phyloP scores from a whole-genome alignment of 2,113 vertebrate species.

The Neotragus pygmaeus region DNA sequence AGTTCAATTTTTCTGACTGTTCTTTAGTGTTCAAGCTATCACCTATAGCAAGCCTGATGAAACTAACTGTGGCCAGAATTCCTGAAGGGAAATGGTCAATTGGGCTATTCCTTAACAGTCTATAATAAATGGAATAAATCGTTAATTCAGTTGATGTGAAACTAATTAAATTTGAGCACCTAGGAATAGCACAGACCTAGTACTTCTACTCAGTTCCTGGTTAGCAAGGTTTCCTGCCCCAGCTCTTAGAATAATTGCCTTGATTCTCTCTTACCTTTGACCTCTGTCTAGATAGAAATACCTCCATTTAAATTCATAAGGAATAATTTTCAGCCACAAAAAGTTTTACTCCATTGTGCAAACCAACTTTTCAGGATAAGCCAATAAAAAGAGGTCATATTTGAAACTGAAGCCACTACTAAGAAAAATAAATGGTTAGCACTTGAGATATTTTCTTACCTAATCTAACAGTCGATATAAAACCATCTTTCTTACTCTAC shows the following conservation, averaged over 20 bases:
- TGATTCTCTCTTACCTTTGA: not conserved
- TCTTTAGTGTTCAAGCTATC: not conserved
- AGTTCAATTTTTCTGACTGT: not conserved
- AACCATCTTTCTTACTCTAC: not conserved
- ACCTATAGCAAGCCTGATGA: not conserved
- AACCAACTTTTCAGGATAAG: not conserved
- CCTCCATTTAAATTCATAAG: not conserved
- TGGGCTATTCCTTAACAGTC: not conserved
- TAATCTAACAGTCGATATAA: not conserved
- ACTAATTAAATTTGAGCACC: not conserved
- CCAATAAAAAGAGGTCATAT: not conserved
- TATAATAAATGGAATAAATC: not conserved
- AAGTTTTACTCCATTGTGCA: not conserved
- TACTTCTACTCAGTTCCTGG: not conserved
- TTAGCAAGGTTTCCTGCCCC: not conserved
- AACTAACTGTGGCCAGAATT: not conserved
- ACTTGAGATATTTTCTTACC: not conserved
- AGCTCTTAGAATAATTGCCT: not conserved
- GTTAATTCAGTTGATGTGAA: not conserved
- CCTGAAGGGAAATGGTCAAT: not conserved
- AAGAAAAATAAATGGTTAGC: not conserved
- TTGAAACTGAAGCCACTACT: not conserved
- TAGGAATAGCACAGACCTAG: not conserved
- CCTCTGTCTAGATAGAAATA: not conserved
- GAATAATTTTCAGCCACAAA: not conserved